Evolutionary conservation across 1,140 invertebrate species (phyloP), one percentile per base, ranked within the genome.

Genomic region (Orius insidiosus): DNA sequence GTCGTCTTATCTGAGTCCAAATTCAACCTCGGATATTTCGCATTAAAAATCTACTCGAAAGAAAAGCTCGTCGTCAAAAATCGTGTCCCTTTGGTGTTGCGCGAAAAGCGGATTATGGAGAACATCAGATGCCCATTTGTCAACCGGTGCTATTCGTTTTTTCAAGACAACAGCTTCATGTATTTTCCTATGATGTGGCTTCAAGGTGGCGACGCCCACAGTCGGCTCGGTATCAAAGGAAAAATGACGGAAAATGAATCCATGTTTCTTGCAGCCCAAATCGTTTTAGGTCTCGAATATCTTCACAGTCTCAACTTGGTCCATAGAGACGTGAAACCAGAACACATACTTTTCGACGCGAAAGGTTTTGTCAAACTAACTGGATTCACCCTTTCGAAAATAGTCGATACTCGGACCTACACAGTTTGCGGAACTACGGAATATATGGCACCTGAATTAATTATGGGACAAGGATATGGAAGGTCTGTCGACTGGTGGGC

Each of bases 401-500:
- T 46, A 5, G 8, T 50, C 11, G 43, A 49, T 24, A 73, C 33
- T 61, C 68, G 90, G 54, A 95, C 92, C 0, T 93, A 86, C 77
- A 95, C 93, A 0, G 60, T 97, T 18, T 97, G 93, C 65, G 93
- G 92, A 1, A 97, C 93, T 1, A 92, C 92, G 0, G 90, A 97
- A 63, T 98, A 97, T 66, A 63, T 97, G 38, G 89, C 90, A 0
- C 90, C 92, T 0, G 92, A 96, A 68, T 78, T 96, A 31, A 92
- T 97, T 52, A 67, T 93, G 42, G 88, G 82, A 53, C 95, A 92
- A 62, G 90, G 90, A 1, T 98, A 98, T 63, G 88, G 90, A 39
- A 87, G 86, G 59, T 84, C 90, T 3, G 90, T 95, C 1, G 94
- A 98, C 57, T 95, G 89, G 90, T 95, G 90, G 90, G 85, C 88